A percentile compares a stretch with the other conserved stretches of the same genome.
phyloP scores from a whole-genome alignment of 2,113 vertebrate genomes.

The Platichthys flesus region DNA sequence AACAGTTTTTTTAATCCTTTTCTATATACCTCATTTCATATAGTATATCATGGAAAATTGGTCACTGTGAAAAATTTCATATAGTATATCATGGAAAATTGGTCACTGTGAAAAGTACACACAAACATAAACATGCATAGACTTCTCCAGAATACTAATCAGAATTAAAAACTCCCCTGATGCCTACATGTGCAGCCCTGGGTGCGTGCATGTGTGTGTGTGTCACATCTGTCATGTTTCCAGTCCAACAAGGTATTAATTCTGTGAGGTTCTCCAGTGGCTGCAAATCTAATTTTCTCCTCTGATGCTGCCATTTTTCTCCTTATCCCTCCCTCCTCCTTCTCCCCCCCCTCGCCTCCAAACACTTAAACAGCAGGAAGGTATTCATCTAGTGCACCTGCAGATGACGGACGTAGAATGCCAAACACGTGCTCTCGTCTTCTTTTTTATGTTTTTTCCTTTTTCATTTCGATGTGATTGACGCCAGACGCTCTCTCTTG shows the following conservation, averaged over 20 bases:
- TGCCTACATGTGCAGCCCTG: slow-evolving; percentile 7
- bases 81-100: no score
- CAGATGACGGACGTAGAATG: slow-evolving; percentile 31
- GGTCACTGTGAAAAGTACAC: no score
- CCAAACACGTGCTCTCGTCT: slow-evolving; percentile 29
- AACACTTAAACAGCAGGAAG: slow-evolving; percentile 30
- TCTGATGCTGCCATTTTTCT: slow-evolving; percentile 20
- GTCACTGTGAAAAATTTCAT: no score
- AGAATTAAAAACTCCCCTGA: neutral
- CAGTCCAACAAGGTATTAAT: slow-evolving; percentile 18
- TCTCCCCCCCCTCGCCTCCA: neutral
- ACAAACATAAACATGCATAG: neutral
- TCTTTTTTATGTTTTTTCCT: neutral
- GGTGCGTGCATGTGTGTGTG: neutral
- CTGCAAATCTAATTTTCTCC: slow-evolving; percentile 42
- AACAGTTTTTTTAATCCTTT: no score
- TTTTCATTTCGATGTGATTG: slow-evolving; percentile 41
- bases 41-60: no score
- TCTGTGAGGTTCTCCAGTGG: slow-evolving; percentile 21
- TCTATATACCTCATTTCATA: no score
- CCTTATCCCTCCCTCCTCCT: no score
- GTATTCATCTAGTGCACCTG: slow-evolving; percentile 38
- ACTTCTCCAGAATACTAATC: no score
- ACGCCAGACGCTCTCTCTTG: slow-evolving; percentile 12
- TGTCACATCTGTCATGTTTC: slow-evolving; percentile 36